Base-by-base conservation (phyloP, 1,140 invertebrate genomes). In the Argopecten irradians region DNA sequence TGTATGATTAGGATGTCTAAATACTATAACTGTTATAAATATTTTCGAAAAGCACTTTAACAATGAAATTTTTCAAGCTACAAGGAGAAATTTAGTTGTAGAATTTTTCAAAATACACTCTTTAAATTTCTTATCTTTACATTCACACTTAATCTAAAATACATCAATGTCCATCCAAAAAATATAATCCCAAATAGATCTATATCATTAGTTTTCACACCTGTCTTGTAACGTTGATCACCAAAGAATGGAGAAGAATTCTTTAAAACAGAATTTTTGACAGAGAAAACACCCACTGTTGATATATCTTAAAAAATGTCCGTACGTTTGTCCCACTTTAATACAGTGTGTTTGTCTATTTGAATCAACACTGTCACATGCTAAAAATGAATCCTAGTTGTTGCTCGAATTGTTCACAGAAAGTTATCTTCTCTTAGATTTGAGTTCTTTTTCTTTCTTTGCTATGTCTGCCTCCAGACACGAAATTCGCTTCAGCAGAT, bases 361-460 rank as follows among this genome's bases (percentile, higher is more conserved):
- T n/a, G n/a, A n/a, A 39, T 39, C 36, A 39, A 5, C 36, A 39
- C 36, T 39, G 36, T 8, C 5, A 39, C 36, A 39, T n/a, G 22
- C 16, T 16, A 71, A 71, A 71, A 7, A 71, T 22, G 28, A 28
- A 3, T 71, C 55, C 1, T 28, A 22, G 28, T 71, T 28, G n/a
- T 71, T 71, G 55, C 8, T n/a, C 55, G 22, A 2, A 46, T 39
- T 39, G 22, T 16, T 46, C 43, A 46, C 43, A 46, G 1, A n/a
- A 34, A 28, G 33, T 83, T 46, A 89, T 89, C 89, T 88, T 33
- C 89, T 91, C 83, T 90, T 93, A 33, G 90, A 90, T 88, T 92
- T 92, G 11, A 94, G 84, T 82, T 93, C 92, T 55, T 93, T 93
- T 84, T 94, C 93, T 89, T 94, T 94, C 46, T 91, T 91, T 32